Evolutionary conservation across 2,797 vertebrate genomes (phyloP), one percentile per base, ranked within the genome.

Genomic region (Chaetodon trifasciatus): DNA sequence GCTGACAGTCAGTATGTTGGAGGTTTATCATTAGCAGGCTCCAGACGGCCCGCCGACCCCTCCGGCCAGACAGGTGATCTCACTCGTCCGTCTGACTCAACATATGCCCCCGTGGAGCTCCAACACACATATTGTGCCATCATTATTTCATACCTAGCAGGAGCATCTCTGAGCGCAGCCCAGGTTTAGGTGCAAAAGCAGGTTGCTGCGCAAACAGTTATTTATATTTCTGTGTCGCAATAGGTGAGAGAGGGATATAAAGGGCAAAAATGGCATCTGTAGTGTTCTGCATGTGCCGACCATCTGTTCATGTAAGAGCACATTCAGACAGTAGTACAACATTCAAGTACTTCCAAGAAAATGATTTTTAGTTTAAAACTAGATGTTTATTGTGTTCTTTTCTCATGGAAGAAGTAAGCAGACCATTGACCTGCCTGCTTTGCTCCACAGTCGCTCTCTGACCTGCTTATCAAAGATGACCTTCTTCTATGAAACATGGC

Each of bases 61-160:
- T 49, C 74, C 23, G 87, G 93, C 92, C 72, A 39, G 73, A 85
- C 86, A 94, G 93, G 93, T 94, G 92, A 93, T 85, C 83, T 74
- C 76, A 61, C 82, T 73, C 76, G 57, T 78, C 83, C 47, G 58
- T 83, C 85, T 89, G 88, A 89, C 89, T 92, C 92, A 88, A 87
- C 87, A 60, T 74, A 81, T 81, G 81, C 89, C 91, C 94, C 90
- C 56, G 70, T 60, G 61, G 86, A 84, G 84, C 86, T 76, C 32
- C 84, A 79, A 35, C 83, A 85, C 91, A 91, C 88, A 90, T 88
- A 82, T 89, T 85, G 83, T 82, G 86, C 73, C 85, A 85, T 90
- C 91, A 91, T 94, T 93, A 91, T 92, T 93, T 92, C 82, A 78
- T 92, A 92, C 68, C 92, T 92, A 60, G 89, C 89, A 91, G 92